phyloP scores from a whole-genome alignment of 2,888 invertebrate genomes.

The Yponomeuta malinellus region DNA sequence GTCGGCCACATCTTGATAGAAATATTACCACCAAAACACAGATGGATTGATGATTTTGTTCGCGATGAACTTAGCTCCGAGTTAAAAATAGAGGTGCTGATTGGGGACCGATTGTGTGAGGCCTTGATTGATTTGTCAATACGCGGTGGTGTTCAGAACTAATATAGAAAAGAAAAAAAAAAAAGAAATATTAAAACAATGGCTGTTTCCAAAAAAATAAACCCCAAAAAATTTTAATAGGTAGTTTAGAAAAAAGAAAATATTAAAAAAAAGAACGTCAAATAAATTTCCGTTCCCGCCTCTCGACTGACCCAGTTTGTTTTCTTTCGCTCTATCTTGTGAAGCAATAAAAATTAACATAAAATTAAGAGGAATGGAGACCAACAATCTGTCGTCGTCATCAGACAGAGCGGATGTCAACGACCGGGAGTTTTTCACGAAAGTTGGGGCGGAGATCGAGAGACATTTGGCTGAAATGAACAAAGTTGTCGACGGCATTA shows the following conservation, averaged over 20 bases:
- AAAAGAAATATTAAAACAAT: too few species aligned
- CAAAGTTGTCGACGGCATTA: slow-evolving; percentile 50
- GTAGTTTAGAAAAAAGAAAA: neutral
- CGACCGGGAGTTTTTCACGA: slow-evolving; percentile 43
- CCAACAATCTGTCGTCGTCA: slow-evolving; percentile 23
- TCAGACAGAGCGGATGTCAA: slow-evolving; percentile 26
- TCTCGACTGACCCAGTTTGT: slow-evolving; percentile 1
- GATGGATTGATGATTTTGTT: too few species aligned
- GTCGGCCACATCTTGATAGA: too few species aligned
- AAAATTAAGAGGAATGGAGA: slow-evolving; percentile 26
- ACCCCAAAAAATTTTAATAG: neutral
- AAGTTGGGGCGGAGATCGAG: slow-evolving; percentile 40
- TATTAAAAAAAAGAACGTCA: too few species aligned
- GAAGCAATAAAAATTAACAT: slow-evolving; percentile 5
- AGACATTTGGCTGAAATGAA: slow-evolving; percentile 48
- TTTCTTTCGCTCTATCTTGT: neutral
- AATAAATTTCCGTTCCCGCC: too few species aligned
- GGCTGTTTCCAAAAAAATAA: neutral
- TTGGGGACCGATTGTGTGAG: slow-evolving; percentile 7
- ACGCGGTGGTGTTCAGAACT: neutral
- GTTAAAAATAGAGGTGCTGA: slow-evolving; percentile 4
- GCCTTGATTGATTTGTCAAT: neutral
- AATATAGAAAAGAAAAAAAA: too few species aligned
- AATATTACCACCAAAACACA: too few species aligned
- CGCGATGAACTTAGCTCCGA: slow-evolving; percentile 1